Base-by-base conservation (phyloP, 2,113 vertebrate genomes). In the Zapornia atra region DNA sequence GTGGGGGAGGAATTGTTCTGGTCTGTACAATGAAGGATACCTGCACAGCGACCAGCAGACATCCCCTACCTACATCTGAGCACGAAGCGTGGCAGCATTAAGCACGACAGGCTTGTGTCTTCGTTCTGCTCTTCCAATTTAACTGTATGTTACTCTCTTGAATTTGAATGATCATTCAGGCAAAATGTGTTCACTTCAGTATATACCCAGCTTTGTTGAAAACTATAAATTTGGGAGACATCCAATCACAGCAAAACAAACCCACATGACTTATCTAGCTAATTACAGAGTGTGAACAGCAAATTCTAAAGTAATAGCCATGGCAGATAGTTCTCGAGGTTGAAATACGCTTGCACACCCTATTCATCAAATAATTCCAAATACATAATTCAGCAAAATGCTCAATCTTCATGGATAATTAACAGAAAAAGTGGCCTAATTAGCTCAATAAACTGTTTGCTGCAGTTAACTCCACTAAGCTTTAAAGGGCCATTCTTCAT, bases 11-110 rank as follows among this genome's bases (percentile, higher is more conserved):
- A 79, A 57, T 26, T 53, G 29, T 11, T 72, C 54, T 40, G 44
- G 26, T 36, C 38, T 54, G 57, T 44, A 65, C 42, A 57, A 76
- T 28, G 61, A 68, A 44, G 36, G 42, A 42, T 15, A 53, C 50
- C 50, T 46, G 24, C 50, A 63, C 0, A 1, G 36, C 0, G 0
- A 15, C 18, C 65, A 61, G 40, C 5, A 2, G 56, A 64, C 0
- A 0, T 78, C 20, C 44, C 26, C 33, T 19, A 5, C 15, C 53
- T 25, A 9, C 4, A 76, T 29, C 1, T 85, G 50, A 8, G 17
- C 50, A 73, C 1, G 2, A 31, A 38, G n/a, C 40, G 10, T 40
- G 61, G 50, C 19, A 10, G 31, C n/a, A 56, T 33, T 13, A 29
- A 82, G 59, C 25, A 19, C 0, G 14, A 76, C 3, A 31, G 14